Conservation (phyloP, 2,113 vertebrate genomes). For the Notothenia rossii region DNA sequence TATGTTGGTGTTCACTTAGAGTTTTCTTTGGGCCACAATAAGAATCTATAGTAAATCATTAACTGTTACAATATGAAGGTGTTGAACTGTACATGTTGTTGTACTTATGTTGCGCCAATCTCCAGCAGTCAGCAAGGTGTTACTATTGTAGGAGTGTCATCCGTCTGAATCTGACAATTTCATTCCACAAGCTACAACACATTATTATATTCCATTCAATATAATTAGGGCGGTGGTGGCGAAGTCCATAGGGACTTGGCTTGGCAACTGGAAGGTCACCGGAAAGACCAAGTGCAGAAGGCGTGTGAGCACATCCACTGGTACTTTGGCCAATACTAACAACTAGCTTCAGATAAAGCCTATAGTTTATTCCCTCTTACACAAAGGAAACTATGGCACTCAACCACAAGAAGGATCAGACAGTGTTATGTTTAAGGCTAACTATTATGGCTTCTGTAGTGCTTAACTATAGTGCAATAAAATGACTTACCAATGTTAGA, state of each 20-base stretch:
- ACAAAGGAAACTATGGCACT: background rate
- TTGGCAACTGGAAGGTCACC: too few relatives aligned
- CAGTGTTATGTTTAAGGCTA: background rate
- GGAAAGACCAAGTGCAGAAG: too few relatives aligned
- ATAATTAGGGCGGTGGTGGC: background rate
- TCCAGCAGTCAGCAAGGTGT: background rate
- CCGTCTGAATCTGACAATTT: background rate
- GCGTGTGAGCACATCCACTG: background rate
- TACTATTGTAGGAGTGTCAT: background rate
- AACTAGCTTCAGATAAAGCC: background rate
- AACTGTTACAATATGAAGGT: background rate
- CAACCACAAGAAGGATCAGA: background rate
- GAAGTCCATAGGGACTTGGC: too few relatives aligned
- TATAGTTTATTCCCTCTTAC: background rate
- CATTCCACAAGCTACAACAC: background rate
- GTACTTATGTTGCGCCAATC: background rate
- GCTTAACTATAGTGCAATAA: constrained; percentile 4
- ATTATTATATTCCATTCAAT: background rate
- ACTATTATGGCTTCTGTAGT: background rate
- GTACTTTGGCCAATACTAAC: too few relatives aligned
- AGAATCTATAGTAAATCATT: background rate
- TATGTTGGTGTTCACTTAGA: background rate
- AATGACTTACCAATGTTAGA: background rate
- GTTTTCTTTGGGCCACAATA: background rate
- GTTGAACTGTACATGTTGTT: background rate